A percentile compares a stretch with the other conserved stretches of the same genome.
Conservation (phyloP, 1,140 invertebrate species). For the Nasonia giraulti region DNA sequence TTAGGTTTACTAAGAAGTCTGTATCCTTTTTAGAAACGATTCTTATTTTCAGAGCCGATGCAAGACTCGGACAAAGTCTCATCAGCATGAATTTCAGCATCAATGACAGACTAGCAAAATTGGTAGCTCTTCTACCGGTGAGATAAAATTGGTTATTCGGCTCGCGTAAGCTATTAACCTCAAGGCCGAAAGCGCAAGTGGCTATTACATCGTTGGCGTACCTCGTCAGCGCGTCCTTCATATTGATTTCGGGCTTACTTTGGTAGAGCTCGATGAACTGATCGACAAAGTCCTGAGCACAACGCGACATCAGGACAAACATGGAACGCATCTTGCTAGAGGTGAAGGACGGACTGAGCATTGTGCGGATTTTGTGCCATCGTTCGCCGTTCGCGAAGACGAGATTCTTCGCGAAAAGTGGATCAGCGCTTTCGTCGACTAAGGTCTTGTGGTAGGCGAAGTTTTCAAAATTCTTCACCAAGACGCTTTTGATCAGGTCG, state of each 20-base stretch:
- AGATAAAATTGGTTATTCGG: conserved; percentile 40
- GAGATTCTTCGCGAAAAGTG: conserved; percentile 73
- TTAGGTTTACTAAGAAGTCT: conserved; percentile 64
- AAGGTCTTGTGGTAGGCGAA: conserved; percentile 76
- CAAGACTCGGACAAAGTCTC: neutral
- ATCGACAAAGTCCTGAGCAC: conserved; percentile 58
- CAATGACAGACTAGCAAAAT: conserved; percentile 58
- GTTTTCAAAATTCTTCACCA: conserved; percentile 80
- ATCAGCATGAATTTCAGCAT: neutral
- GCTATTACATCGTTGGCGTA: conserved; percentile 73
- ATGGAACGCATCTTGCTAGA: conserved; percentile 76
- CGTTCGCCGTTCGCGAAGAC: conserved; percentile 74
- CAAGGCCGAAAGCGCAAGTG: conserved; percentile 69
- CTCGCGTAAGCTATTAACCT: conserved; percentile 73
- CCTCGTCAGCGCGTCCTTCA: conserved; percentile 70
- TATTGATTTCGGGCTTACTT: conserved; percentile 57
- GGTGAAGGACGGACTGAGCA: conserved; percentile 77
- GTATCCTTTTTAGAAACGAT: conserved; percentile 39
- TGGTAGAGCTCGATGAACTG: neutral
- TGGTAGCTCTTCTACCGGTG: conserved; percentile 60
- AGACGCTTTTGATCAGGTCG: conserved; percentile 79
- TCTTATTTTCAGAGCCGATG: conserved; percentile 41
- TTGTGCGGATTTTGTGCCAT: conserved; percentile 76
- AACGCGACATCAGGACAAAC: conserved; percentile 72
- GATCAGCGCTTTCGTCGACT: conserved; percentile 69